These are phyloP conservation scores for Ectemnius lituratus DNA, from an alignment of 2,888 invertebrate species.

Conservation along the genomic window DNA sequence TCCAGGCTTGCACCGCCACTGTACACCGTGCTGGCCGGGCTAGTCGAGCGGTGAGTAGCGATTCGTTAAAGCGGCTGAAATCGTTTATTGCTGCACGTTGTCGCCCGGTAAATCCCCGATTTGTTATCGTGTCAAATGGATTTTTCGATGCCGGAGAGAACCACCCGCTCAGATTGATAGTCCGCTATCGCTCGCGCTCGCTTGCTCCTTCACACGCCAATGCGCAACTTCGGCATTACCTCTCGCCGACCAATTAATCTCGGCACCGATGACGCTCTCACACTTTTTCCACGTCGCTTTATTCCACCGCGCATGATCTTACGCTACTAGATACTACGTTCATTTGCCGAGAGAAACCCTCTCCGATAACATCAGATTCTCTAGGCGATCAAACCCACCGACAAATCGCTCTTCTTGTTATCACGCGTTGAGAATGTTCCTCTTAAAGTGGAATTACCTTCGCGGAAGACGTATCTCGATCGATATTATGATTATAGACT, in stretches of 20 bases:
- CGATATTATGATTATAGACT: conserved; percentile 25
- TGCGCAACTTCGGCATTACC: too few relatives aligned
- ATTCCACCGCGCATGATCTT: too few relatives aligned
- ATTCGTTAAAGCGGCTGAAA: neutral
- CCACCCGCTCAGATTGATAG: too few relatives aligned
- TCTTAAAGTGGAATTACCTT: conserved; percentile 8
- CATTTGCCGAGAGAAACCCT: too few relatives aligned
- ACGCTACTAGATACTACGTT: too few relatives aligned
- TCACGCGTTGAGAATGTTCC: conserved; percentile 31
- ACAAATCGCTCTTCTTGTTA: conserved; percentile 37
- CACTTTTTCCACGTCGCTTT: too few relatives aligned
- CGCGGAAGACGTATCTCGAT: conserved; percentile 36
- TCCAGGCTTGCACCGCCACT: too few relatives aligned
- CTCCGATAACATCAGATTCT: too few relatives aligned
- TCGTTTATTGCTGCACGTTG: conserved; percentile 14
- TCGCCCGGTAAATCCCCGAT: conserved; percentile 8
- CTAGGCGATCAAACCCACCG: conserved; percentile 2
- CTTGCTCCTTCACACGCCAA: too few relatives aligned
- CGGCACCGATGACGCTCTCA: too few relatives aligned
- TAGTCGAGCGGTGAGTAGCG: neutral
- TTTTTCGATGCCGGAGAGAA: neutral
- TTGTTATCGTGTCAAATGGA: conserved; percentile 12
- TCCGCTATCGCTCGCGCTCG: too few relatives aligned
- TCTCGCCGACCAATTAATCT: conserved; percentile 2
- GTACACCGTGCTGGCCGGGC: too few relatives aligned